Conservation (phyloP, 2,888 invertebrate genomes). For the Ormyrus rosae region DNA sequence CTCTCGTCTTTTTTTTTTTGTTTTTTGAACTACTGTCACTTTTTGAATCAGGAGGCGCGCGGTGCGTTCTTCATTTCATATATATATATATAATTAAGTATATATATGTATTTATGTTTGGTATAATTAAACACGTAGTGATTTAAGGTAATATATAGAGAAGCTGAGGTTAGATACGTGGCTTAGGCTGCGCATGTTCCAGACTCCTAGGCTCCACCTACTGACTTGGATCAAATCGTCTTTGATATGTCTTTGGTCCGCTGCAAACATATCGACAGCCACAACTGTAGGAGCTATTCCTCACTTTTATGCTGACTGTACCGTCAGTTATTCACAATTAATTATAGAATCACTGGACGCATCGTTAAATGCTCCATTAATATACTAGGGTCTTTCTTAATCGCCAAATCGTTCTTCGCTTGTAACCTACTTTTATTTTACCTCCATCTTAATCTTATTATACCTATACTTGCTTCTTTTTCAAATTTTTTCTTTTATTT, state of each 20-base stretch:
- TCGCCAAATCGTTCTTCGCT: constrained; percentile 29
- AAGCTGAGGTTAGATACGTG: constrained; percentile 76
- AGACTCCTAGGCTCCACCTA: constrained; percentile 75
- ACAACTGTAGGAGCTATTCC: constrained; percentile 73
- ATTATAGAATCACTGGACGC: constrained; percentile 41
- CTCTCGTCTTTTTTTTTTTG: background rate
- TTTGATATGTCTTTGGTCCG: constrained; percentile 72
- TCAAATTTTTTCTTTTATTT: constrained; percentile 5
- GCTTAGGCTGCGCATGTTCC: constrained; percentile 75
- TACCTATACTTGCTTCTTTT: constrained; percentile 11
- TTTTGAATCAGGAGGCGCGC: constrained; percentile 69
- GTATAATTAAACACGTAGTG: constrained; percentile 74
- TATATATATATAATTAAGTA: constrained; percentile 61
- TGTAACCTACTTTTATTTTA: constrained; percentile 16
- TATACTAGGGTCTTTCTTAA: constrained; percentile 23
- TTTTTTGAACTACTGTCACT: constrained; percentile 55
- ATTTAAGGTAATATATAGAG: constrained; percentile 75
- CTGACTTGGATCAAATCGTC: constrained; percentile 76
- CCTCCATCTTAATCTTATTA: background rate
- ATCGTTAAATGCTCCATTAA: constrained; percentile 10
- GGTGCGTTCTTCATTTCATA: constrained; percentile 66
- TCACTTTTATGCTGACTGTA: constrained; percentile 64
- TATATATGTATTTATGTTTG: constrained; percentile 67
- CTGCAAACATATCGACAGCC: constrained; percentile 76
- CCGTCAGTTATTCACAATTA: constrained; percentile 43